These are phyloP conservation scores for Dreissena rostriformis DNA, from an alignment of 1,140 invertebrate genomes.

Conservation along the genomic window DNA sequence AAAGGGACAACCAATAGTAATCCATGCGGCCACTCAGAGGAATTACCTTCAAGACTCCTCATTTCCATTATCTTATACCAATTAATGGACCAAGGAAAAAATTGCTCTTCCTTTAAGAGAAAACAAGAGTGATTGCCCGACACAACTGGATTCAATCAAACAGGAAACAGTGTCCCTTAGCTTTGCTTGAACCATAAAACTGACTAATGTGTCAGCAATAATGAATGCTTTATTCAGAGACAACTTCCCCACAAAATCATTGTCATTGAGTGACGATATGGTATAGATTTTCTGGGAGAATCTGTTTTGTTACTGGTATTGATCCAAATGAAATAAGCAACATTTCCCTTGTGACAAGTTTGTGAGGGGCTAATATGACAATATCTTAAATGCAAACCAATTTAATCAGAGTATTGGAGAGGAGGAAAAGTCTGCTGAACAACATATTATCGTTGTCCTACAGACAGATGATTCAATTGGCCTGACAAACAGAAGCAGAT, in stretches of 20 bases:
- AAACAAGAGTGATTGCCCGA: too few species aligned
- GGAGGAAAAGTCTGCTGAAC: constrained; percentile 41
- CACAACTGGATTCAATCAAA: not conserved
- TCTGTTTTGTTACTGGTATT: constrained; percentile 57
- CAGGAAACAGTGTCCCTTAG: not conserved
- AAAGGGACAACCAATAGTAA: too few species aligned
- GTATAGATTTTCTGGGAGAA: constrained; percentile 55
- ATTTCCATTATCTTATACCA: too few species aligned
- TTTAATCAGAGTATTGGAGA: constrained; percentile 54
- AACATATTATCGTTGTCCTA: constrained; percentile 54
- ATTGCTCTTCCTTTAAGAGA: too few species aligned
- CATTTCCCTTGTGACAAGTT: constrained; percentile 55
- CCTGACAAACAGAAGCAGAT: constrained; percentile 43
- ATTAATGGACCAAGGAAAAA: too few species aligned
- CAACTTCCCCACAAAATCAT: constrained; percentile 31
- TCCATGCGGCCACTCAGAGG: too few species aligned
- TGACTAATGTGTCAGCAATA: constrained; percentile 56
- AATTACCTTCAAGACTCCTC: too few species aligned
- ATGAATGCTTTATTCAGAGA: constrained; percentile 50
- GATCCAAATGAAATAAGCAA: constrained; percentile 55
- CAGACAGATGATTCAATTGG: constrained; percentile 55
- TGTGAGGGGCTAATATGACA: constrained; percentile 56
- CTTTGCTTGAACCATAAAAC: constrained; percentile 34
- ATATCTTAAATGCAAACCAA: constrained; percentile 59
- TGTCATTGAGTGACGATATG: constrained; percentile 41